Conservation (phyloP, 2,888 invertebrate genomes). For the Branchellion lobata region DNA sequence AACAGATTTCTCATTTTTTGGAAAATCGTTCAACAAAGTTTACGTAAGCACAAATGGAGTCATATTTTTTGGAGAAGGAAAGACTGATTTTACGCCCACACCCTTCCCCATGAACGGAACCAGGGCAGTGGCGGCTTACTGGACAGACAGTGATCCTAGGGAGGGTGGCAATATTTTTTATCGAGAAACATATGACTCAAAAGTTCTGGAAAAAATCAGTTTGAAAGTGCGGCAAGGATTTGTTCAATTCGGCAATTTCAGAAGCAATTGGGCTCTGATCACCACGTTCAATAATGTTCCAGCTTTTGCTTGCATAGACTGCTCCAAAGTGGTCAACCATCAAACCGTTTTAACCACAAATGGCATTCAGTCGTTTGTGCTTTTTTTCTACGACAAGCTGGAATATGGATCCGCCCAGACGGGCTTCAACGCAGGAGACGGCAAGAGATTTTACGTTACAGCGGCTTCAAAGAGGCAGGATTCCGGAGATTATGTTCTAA, state of each 20-base stretch:
- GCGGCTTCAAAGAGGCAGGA: conserved; percentile 15
- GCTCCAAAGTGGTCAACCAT: conserved; percentile 21
- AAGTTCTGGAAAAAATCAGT: background rate
- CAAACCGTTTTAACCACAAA: conserved; percentile 41
- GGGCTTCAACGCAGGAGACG: conserved; percentile 44
- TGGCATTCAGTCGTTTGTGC: conserved; percentile 41
- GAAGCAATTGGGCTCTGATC: conserved; percentile 34
- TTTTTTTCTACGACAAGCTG: conserved; percentile 33
- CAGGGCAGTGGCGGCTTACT: conserved; percentile 37
- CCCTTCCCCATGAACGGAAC: conserved; percentile 28
- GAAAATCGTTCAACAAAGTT: conserved; percentile 18
- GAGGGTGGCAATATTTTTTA: conserved; percentile 40
- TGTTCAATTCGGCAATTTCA: conserved; percentile 22
- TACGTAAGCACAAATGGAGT: conserved; percentile 43
- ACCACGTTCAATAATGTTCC: conserved; percentile 38
- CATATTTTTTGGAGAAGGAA: conserved; percentile 41
- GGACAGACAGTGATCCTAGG: conserved; percentile 42
- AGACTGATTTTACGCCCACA: background rate
- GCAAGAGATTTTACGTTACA: conserved; percentile 26
- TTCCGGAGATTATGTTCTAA: conserved; percentile 25
- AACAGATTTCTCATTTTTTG: conserved; percentile 42
- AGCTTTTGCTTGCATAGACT: background rate
- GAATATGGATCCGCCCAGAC: conserved; percentile 32
- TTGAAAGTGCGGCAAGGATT: conserved; percentile 21
- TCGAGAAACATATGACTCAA: conserved; percentile 32